Evolutionary conservation across 2,113 vertebrate genomes (phyloP).

Genomic region (Nesoenas mayeri): DNA sequence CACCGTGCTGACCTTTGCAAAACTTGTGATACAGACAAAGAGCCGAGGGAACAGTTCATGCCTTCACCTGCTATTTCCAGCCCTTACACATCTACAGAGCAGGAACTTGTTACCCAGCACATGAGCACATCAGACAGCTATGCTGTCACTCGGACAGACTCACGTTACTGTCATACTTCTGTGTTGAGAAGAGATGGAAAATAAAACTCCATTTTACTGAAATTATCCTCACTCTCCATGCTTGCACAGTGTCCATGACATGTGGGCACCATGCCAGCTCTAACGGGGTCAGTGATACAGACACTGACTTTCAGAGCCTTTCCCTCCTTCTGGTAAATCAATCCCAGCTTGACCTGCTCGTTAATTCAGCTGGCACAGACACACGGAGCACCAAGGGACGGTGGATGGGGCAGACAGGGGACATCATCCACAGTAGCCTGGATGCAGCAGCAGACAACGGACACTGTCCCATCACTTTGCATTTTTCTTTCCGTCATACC

Average conservation of each 20-base stretch:
- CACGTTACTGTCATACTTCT: slow-evolving; percentile 1
- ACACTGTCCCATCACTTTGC: background rate
- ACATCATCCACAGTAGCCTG: background rate
- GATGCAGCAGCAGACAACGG: background rate
- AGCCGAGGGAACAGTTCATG: background rate
- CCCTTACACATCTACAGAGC: background rate
- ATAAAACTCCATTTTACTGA: background rate
- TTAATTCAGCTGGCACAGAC: background rate
- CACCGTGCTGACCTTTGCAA: background rate
- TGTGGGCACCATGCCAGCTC: background rate
- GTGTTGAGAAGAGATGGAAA: slow-evolving; percentile 9
- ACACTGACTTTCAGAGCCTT: background rate
- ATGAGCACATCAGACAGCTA: background rate
- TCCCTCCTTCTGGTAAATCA: slow-evolving; percentile 7
- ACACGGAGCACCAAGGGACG: rapidly evolving
- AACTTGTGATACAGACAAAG: background rate
- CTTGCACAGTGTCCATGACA: background rate
- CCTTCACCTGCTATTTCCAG: background rate
- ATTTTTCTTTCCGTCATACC: background rate
- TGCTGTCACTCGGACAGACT: background rate
- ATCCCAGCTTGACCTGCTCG: background rate
- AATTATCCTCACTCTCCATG: background rate
- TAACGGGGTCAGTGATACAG: background rate
- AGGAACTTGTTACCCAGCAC: slow-evolving; percentile 40
- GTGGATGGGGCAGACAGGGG: background rate